Evolutionary conservation across 2,797 vertebrate genomes (phyloP).

Genomic region (Acomys russatus): DNA sequence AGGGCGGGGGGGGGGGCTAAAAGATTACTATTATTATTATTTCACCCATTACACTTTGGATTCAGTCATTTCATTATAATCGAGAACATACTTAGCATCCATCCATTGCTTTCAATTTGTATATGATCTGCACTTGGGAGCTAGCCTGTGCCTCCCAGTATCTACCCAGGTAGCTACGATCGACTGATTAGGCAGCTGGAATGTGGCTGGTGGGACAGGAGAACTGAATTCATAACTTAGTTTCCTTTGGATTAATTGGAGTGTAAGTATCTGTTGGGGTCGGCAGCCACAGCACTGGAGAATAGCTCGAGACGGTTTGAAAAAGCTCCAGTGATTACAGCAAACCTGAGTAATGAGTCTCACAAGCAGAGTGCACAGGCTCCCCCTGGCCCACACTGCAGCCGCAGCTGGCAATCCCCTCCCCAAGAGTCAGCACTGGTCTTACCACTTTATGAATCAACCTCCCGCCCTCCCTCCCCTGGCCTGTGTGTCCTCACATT

Average conservation of each 20-base stretch:
- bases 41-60: constrained; percentile 20
- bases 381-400: background rate
- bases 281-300: background rate
- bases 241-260: constrained; percentile 52
- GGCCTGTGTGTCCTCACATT: background rate
- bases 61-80: constrained; percentile 23
- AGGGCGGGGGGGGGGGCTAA: no score
- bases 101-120: constrained; percentile 20
- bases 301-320: constrained; percentile 22
- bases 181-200: constrained; percentile 20
- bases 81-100: background rate
- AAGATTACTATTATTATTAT: background rate
- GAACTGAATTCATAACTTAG: constrained; percentile 47
- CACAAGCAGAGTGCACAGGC: background rate
- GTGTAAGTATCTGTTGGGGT: constrained; percentile 4
- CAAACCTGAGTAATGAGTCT: constrained; percentile 30
- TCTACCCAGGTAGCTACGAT: background rate
- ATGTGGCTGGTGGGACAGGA: background rate
- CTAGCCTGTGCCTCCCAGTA: background rate
- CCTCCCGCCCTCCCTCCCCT: background rate
- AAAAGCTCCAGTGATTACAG: constrained; percentile 22
- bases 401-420: background rate
- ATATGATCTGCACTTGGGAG: constrained; percentile 20
- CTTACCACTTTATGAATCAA: constrained; percentile 64
- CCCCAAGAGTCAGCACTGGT: constrained; percentile 9